Conservation (phyloP, 2,113 vertebrate species). For the Thinocorus orbignyianus region DNA sequence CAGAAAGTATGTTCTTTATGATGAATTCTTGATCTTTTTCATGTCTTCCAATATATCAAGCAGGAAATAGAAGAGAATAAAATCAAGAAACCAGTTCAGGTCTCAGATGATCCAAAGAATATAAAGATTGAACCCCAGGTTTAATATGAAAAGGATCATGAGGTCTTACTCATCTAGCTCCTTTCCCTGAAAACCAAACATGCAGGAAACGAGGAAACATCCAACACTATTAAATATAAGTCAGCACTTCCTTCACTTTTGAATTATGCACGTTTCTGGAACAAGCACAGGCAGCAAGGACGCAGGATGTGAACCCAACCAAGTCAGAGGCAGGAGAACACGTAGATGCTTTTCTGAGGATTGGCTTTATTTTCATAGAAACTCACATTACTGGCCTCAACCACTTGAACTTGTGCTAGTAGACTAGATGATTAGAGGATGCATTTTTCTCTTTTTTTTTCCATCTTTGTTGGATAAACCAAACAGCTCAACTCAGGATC, state of each 20-base stretch:
- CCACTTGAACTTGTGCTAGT: not conserved
- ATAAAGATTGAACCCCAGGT: not conserved
- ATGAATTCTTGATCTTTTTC: not conserved
- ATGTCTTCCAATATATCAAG: not conserved
- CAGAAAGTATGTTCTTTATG: not conserved
- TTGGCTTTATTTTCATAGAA: not conserved
- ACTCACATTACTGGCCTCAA: not conserved
- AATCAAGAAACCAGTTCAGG: not conserved
- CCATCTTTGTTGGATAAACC: not conserved
- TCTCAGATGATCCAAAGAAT: not conserved
- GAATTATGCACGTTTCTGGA: not conserved
- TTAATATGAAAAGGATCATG: not conserved
- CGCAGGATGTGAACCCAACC: not conserved
- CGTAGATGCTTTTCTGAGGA: not conserved
- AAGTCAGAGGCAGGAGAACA: not conserved
- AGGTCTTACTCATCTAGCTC: not conserved
- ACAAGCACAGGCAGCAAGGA: not conserved
- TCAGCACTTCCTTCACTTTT: not conserved
- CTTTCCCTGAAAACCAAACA: not conserved
- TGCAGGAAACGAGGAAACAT: not conserved
- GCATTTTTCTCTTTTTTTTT: not conserved
- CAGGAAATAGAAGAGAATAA: not conserved
- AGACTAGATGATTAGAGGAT: not conserved
- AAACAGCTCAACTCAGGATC: not conserved
- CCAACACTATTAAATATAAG: not conserved